These are phyloP conservation scores for Antheraea yamamai DNA, from an alignment of 2,888 invertebrate species.

Conservation along the genomic window DNA sequence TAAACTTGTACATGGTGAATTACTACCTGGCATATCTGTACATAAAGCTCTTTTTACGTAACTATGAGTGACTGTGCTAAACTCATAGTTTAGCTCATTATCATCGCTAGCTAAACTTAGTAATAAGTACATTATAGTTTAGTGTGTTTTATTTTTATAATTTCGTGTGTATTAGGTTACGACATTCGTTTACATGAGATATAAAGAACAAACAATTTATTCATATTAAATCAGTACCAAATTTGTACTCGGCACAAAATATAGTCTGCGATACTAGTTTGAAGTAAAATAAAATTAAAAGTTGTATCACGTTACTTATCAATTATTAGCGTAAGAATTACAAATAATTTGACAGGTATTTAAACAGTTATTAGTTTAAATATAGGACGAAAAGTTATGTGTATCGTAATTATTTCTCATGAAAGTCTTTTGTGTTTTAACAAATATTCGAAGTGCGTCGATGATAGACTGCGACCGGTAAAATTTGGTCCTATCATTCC, in stretches of 20 bases:
- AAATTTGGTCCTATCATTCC: constrained; percentile 85
- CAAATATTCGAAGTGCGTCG: constrained; percentile 46
- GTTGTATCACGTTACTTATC: constrained; percentile 2
- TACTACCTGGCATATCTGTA: constrained; percentile 24
- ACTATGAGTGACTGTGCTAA: constrained; percentile 82
- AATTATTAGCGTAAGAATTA: constrained; percentile 3
- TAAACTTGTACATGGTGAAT: not conserved
- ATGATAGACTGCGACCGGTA: constrained; percentile 78
- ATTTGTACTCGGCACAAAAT: constrained; percentile 7
- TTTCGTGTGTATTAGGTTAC: constrained; percentile 20
- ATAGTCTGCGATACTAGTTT: not conserved
- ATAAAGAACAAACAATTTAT: constrained; percentile 4
- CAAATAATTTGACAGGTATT: not conserved
- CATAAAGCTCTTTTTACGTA: constrained; percentile 62
- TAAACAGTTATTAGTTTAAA: not conserved
- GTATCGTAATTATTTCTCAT: constrained; percentile 18
- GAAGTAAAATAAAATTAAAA: not conserved
- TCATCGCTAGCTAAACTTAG: constrained; percentile 68
- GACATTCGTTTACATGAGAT: constrained; percentile 17
- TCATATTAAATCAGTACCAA: constrained; percentile 1
- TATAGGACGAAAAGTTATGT: not conserved
- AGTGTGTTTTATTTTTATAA: constrained; percentile 23
- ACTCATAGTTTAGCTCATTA: constrained; percentile 78
- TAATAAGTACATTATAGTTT: constrained; percentile 35
- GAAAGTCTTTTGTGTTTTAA: constrained; percentile 64